Conservation (phyloP, 2,888 invertebrate species). For the Papilio gigon region DNA sequence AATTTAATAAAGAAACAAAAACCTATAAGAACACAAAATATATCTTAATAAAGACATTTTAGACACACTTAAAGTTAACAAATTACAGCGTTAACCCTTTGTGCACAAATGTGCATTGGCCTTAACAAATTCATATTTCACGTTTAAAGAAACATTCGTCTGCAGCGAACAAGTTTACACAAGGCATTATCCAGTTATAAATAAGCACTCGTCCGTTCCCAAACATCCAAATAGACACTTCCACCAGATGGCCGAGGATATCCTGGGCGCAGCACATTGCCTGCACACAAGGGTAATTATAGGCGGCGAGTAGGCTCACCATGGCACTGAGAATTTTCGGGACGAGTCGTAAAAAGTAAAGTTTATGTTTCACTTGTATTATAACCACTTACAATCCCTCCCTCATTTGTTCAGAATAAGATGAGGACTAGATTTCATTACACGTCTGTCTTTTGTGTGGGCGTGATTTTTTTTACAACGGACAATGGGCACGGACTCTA, state of each 20-base stretch:
- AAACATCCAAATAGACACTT: constrained; percentile 61
- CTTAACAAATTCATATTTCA: constrained; percentile 32
- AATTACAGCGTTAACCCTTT: background rate
- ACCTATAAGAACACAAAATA: background rate
- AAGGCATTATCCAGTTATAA: constrained; percentile 48
- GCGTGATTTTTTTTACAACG: too few species aligned
- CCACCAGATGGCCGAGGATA: constrained; percentile 79
- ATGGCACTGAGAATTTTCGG: constrained; percentile 47
- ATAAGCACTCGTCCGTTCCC: constrained; percentile 49
- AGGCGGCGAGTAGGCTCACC: constrained; percentile 59
- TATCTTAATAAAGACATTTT: background rate
- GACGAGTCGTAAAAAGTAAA: background rate
- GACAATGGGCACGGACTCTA: too few species aligned
- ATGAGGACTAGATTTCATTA: too few species aligned
- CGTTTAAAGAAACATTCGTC: constrained; percentile 28
- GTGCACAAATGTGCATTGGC: background rate
- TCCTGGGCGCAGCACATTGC: constrained; percentile 77
- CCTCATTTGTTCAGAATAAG: too few species aligned
- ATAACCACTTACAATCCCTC: too few species aligned
- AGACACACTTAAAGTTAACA: background rate
- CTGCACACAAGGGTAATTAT: constrained; percentile 60
- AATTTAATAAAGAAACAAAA: background rate
- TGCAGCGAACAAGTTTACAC: constrained; percentile 38
- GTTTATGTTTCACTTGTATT: too few species aligned
- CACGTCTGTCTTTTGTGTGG: too few species aligned